Conservation (phyloP, 2,113 vertebrate genomes). For the Mugil cephalus region DNA sequence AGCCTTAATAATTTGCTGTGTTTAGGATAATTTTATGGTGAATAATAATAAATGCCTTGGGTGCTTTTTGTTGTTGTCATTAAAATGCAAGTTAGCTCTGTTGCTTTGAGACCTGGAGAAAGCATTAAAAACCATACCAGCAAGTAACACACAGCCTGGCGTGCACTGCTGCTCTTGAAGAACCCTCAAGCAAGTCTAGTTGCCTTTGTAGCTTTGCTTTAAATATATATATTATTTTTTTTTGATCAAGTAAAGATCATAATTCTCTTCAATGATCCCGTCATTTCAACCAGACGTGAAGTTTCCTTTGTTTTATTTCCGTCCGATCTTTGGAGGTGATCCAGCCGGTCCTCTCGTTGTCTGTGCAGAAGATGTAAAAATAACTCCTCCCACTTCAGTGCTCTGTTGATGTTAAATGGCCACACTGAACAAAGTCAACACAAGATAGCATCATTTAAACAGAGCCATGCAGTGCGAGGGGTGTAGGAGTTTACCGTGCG, state of each 20-base stretch:
- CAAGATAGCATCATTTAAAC: not conserved
- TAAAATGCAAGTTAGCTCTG: conserved; percentile 22
- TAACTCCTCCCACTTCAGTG: not conserved
- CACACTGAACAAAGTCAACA: not conserved
- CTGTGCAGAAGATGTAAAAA: not conserved
- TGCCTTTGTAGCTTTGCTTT: too few relatives aligned
- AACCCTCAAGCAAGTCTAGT: too few relatives aligned
- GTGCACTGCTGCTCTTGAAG: conserved; percentile 2
- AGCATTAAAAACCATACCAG: conserved; percentile 5
- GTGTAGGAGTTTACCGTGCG: not conserved
- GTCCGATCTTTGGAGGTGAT: too few relatives aligned
- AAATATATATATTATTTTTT: too few relatives aligned
- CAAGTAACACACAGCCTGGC: conserved; percentile 1
- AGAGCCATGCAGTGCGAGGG: not conserved
- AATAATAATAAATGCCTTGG: conserved; percentile 10
- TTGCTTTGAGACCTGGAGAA: conserved; percentile 23
- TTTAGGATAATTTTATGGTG: not conserved
- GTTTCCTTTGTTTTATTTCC: too few relatives aligned
- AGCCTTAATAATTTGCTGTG: not conserved
- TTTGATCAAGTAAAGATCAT: too few relatives aligned
- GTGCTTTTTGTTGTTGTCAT: conserved; percentile 3
- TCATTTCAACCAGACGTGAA: too few relatives aligned
- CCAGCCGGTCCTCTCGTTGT: too few relatives aligned
- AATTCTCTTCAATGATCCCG: too few relatives aligned
- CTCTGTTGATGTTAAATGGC: not conserved